These are phyloP conservation scores for Phengaris alcon DNA, from an alignment of 2,888 invertebrate species.

Conservation along the genomic window DNA sequence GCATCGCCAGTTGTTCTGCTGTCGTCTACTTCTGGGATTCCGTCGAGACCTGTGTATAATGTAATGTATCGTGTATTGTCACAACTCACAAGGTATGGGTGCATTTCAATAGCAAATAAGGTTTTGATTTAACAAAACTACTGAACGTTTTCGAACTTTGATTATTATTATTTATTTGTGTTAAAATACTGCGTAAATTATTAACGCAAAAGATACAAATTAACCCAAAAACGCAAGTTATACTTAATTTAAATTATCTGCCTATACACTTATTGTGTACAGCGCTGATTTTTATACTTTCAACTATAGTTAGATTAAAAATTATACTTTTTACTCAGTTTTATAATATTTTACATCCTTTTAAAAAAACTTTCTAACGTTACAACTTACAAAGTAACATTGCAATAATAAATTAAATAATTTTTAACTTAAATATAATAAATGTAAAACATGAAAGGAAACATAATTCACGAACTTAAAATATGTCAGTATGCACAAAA, in stretches of 20 bases:
- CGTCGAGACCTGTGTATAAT: background rate
- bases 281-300: no score
- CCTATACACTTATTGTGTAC: no score
- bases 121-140: no score
- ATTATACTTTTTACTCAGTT: no score
- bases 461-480: conserved; percentile 7
- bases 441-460: conserved; percentile 20
- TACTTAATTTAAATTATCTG: no score
- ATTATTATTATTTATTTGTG: no score
- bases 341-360: conserved; percentile 8
- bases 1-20: conserved; percentile 12
- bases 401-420: background rate
- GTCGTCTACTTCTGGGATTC: conserved; percentile 5
- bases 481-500: conserved; percentile 39
- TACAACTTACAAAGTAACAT: conserved; percentile 12
- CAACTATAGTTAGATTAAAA: no score
- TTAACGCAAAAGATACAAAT: no score
- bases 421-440: background rate
- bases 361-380: background rate
- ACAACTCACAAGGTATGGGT: background rate
- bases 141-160: no score
- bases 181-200: no score
- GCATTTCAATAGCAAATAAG: background rate
- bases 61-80: conserved; percentile 1
- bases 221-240: no score